phyloP scores from a whole-genome alignment of 2,113 vertebrate genomes.

The Athene noctua region DNA sequence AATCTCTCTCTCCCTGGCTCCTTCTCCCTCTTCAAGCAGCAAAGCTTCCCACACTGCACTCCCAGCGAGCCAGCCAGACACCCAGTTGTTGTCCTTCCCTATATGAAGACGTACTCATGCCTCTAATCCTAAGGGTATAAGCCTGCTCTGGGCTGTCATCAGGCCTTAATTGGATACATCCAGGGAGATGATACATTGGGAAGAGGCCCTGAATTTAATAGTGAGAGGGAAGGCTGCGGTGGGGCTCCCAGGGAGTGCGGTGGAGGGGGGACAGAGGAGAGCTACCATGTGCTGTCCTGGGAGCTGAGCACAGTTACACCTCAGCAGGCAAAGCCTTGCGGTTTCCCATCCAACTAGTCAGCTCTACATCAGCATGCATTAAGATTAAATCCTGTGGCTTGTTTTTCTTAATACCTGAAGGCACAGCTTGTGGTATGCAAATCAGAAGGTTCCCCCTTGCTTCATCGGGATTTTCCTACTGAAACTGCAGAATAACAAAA shows the following conservation, averaged over 20 bases:
- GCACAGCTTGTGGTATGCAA: neutral
- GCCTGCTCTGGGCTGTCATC: constrained; percentile 5
- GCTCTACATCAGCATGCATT: accelerated
- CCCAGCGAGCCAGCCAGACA: neutral
- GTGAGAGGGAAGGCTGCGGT: neutral
- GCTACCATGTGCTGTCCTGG: neutral
- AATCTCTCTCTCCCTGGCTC: neutral
- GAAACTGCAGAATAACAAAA: neutral
- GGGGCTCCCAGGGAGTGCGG: neutral
- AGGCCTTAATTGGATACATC: constrained; percentile 24
- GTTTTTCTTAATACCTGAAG: neutral
- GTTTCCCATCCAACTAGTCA: neutral
- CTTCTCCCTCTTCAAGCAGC: neutral
- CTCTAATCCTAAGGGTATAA: constrained; percentile 31
- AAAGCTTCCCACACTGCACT: neutral
- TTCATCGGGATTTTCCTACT: neutral
- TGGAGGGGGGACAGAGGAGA: accelerated
- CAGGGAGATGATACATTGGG: constrained; percentile 24
- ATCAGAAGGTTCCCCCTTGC: neutral
- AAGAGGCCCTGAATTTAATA: neutral
- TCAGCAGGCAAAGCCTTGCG: neutral
- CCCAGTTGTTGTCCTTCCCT: neutral
- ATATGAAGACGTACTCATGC: constrained; percentile 12
- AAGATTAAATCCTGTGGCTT: neutral
- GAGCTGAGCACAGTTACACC: neutral